Evolutionary conservation across 2,888 invertebrate genomes (phyloP), one percentile per base, ranked within the genome.

Genomic region (Rambutsinella grinnellia): DNA sequence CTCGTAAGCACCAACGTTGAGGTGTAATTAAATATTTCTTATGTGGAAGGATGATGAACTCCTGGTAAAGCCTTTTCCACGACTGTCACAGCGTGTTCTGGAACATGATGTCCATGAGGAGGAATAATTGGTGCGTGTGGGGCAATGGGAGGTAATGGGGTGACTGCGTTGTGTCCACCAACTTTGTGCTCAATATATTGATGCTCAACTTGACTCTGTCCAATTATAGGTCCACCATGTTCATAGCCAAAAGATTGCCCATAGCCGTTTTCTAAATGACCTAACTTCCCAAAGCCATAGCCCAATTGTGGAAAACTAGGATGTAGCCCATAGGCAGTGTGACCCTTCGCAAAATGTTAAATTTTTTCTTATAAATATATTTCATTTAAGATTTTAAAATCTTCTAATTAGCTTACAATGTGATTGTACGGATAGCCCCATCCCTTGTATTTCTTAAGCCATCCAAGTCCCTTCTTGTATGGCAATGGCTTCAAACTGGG

Each of bases 401-500:
- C n/a, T n/a, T 36, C 36, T 36, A 13, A 36, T 13, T 36, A n/a
- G 19, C 63, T 49, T 63, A 63, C 63, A 17, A 58, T 60, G 10
- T 60, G 10, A 60, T 49, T n/a, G n/a, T n/a, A n/a, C n/a, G n/a
- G 15, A 19, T 49, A 19, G 49, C n/a, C n/a, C 36, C 51, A 36
- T 1, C 46, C 3, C 8, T 17, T n/a, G 24, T 19, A 47, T 21
- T 21, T 10, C 23, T 58, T 49, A 65, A 72, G 17, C 27, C 56
- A 72, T 8, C 72, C 72, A 15, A 72, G 24, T 24, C 72, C 72
- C 44, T 72, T 72, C 36, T 72, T 72, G 72, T 65, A 72, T 6
- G 72, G 72, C 44, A 72, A 44, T 17, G 72, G 72, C 21, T 72
- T 72, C 24, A 72, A 58, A 72, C 72, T 72, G n/a, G 72, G 72